These are phyloP conservation scores for Poecilus cupreus DNA, from an alignment of 2,888 invertebrate genomes.

Conservation along the genomic window DNA sequence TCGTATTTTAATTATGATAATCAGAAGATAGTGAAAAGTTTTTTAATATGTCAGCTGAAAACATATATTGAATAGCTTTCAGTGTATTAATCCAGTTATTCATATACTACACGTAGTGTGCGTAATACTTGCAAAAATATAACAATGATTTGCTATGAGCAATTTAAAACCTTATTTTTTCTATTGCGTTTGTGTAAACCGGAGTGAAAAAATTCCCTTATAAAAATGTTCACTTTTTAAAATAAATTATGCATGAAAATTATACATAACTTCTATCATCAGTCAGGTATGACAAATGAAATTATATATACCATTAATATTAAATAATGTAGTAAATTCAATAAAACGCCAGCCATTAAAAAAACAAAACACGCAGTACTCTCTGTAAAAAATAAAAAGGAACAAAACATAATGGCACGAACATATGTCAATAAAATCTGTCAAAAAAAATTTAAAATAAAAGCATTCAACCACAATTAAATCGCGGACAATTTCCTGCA, in stretches of 20 bases:
- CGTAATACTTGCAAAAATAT: no score
- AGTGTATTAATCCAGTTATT: no score
- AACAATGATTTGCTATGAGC: no score
- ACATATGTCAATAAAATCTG: constrained; percentile 50
- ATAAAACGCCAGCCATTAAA: neutral
- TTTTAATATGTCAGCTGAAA: no score
- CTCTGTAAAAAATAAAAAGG: constrained; percentile 33
- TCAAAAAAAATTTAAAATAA: constrained; percentile 46
- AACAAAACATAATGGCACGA: constrained; percentile 37
- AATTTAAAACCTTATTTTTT: no score
- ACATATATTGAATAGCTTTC: no score
- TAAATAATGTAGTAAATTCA: constrained; percentile 21
- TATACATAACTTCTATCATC: neutral
- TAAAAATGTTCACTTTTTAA: neutral
- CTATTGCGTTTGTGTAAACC: no score
- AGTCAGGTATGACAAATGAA: constrained; percentile 13
- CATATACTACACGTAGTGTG: no score
- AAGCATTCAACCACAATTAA: constrained; percentile 47
- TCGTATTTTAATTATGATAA: no score
- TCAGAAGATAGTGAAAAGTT: no score
- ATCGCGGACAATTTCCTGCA: constrained; percentile 44
- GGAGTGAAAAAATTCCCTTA: neutral
- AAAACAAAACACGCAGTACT: neutral
- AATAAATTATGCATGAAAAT: constrained; percentile 7
- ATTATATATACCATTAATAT: constrained; percentile 15